Evolutionary conservation across 2,888 invertebrate genomes (phyloP), one percentile per base, ranked within the genome.

Genomic region (Deroplatys truncata): DNA sequence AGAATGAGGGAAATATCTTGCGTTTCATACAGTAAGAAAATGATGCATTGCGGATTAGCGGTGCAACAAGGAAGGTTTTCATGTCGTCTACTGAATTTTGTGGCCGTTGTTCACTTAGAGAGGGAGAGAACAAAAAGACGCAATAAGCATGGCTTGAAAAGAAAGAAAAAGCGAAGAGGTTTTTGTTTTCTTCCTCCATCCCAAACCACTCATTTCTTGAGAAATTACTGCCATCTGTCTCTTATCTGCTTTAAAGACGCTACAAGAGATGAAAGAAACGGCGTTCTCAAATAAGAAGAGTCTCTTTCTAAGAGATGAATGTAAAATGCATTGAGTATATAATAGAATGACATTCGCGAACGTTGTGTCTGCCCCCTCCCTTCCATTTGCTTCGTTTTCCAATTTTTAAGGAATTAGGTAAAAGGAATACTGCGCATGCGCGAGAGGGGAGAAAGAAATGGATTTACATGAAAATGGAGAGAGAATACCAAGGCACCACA

Each of bases 251-350:
- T 89, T 88, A 88, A 72, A 72, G 56, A 72, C 43, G 43, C 43
- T 72, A 72, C 20, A 72, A 89, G 88, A 82, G 88, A 35, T 88
- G 82, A 72, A 25, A 72, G 56, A 72, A 85, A 85, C 31, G 31
- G 72, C 85, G 85, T 56, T 82, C 29, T 31, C 72, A 82, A n/a
- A 29, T 28, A 72, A 25, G 56, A 25, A 20, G 56, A 72, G 25
- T 72, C 25, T 56, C 56, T 72, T 25, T 20, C 25, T 72, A 72
- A 25, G 25, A 35, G 28, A 56, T 83, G 84, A 89, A 88, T 87
- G 89, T 89, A 82, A 85, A 88, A 84, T 72, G 89, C 91, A 90
- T 89, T 91, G 90, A 90, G 85, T 88, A 90, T 90, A 91, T 90
- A 91, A 89, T 85, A 90, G 90, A 88, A 89, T 88, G 88, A 90